Base-by-base conservation (phyloP, 2,797 vertebrate genomes). In the Neoniphon sammara region DNA sequence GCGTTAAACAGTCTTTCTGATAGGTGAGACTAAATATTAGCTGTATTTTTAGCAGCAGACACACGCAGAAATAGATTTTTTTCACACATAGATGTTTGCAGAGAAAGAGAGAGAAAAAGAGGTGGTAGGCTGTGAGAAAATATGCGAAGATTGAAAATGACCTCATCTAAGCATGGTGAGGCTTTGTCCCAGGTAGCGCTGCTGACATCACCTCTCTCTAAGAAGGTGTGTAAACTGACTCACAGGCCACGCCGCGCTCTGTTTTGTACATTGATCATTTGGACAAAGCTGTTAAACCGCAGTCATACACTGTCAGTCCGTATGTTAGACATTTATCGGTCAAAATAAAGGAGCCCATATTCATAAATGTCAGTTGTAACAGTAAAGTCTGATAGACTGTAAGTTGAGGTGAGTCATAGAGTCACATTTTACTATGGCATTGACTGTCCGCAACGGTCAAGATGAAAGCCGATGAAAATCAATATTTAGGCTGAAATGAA, bases 61-160 rank as follows among this genome's bases (percentile, higher is more conserved):
- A 27, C 5, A n/a, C n/a, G 20, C 72, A 25, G 27, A 68, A 64
- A 77, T 27, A 42, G 46, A 64, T 52, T 25, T 20, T 25, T 44
- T 78, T 78, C 8, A 36, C 39, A 76, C 49, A 62, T 36, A 27
- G 39, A 21, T 77, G 58, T 7, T 66, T 7, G 36, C 18, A 50
- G 39, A 62, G 21, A 4, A 2, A 54, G 4, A 30, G 5, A 18
- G 34, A 9, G 66, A 36, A 58, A 17, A 25, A 30, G 20, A n/a
- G 31, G 31, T 34, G 31, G 44, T 27, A 67, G 73, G 20, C 64
- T 77, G 66, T 66, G 73, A 65, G 61, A 81, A 83, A 81, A 82
- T 42, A 68, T 53, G 57, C 39, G 25, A 63, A 73, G 63, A 69
- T 23, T 53, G 18, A 52, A 66, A 75, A 80, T 77, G 47, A 75